Evolutionary conservation across 53 echinoderm and acorn worm species (phyloP).

Genomic region (Echinarachnius parma): DNA sequence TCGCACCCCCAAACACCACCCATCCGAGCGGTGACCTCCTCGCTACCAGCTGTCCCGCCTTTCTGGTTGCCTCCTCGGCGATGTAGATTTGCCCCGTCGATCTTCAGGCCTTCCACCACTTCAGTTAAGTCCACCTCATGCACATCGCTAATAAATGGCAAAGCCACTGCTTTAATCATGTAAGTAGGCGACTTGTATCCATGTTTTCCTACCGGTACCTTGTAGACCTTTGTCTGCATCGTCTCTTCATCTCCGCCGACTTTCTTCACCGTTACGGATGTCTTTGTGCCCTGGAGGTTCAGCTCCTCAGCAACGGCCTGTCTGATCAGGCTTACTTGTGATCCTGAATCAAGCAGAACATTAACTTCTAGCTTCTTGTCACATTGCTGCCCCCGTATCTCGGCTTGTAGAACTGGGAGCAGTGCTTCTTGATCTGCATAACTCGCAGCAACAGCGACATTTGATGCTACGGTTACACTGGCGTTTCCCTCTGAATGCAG

Average conservation of each 20-base stretch:
- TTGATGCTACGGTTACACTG: no score
- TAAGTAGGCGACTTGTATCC: background rate
- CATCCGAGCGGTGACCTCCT: constrained; percentile 46
- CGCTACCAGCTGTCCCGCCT: constrained; percentile 31
- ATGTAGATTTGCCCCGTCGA: background rate
- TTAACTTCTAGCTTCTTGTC: constrained; percentile 16
- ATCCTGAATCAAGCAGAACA: constrained; percentile 53
- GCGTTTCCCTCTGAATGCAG: constrained; percentile 34
- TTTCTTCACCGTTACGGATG: constrained; percentile 37
- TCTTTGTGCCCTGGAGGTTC: constrained; percentile 36
- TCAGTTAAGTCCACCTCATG: background rate
- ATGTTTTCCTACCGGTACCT: constrained; percentile 15
- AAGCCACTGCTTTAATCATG: constrained; percentile 1
- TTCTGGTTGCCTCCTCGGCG: constrained; percentile 23
- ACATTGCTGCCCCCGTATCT: constrained; percentile 27
- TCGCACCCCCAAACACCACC: constrained; percentile 49
- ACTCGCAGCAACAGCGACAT: constrained; percentile 10
- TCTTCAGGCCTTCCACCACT: background rate
- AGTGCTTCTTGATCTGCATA: constrained; percentile 12
- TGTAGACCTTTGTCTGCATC: constrained; percentile 27
- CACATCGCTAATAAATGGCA: constrained; percentile 44
- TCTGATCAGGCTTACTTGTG: constrained; percentile 44
- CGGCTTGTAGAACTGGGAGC: constrained; percentile 44
- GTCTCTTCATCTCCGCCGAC: constrained; percentile 48
- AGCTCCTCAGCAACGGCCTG: constrained; percentile 33